phyloP scores from a whole-genome alignment of 2,797 vertebrate genomes.

The Sebastes cheni region DNA sequence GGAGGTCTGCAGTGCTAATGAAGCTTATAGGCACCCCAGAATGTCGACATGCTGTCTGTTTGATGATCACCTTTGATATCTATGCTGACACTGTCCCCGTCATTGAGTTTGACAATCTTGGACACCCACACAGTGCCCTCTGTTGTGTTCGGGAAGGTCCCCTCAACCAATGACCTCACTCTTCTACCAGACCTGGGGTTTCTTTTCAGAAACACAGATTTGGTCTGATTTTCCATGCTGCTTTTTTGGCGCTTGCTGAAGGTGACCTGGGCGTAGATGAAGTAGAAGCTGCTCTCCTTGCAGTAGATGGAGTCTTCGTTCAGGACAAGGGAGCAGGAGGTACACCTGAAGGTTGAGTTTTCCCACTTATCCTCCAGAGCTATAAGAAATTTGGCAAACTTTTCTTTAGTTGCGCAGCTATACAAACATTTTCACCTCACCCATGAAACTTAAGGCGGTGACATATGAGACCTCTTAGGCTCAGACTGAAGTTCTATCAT shows the following conservation, averaged over 20 bases:
- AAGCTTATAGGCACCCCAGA: slow-evolving; percentile 71
- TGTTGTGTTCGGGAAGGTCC: neutral
- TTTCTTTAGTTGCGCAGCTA: neutral
- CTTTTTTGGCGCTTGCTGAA: neutral
- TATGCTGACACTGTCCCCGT: slow-evolving; percentile 49
- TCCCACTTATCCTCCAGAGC: rapidly evolving
- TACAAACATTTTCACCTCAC: neutral
- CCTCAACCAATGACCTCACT: neutral
- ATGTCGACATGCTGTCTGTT: neutral
- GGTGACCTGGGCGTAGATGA: slow-evolving; percentile 69
- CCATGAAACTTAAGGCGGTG: neutral
- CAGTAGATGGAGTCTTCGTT: slow-evolving; percentile 16
- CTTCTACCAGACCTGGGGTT: rapidly evolving
- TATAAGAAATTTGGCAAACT: slow-evolving; percentile 3
- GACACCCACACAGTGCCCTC: slow-evolving; percentile 49
- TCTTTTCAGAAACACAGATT: slow-evolving; percentile 38
- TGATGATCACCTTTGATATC: neutral
- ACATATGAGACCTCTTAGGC: neutral
- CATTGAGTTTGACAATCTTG: slow-evolving; percentile 32
- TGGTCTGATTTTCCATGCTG: rapidly evolving
- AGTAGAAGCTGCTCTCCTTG: slow-evolving; percentile 17
- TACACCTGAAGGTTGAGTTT: rapidly evolving
- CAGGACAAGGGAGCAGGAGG: slow-evolving; percentile 26
- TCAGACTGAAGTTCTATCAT: neutral
- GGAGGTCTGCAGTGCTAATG: neutral